Evolutionary conservation across 2,797 vertebrate genomes (phyloP).

Genomic region (Tauraco hartlaubi): DNA sequence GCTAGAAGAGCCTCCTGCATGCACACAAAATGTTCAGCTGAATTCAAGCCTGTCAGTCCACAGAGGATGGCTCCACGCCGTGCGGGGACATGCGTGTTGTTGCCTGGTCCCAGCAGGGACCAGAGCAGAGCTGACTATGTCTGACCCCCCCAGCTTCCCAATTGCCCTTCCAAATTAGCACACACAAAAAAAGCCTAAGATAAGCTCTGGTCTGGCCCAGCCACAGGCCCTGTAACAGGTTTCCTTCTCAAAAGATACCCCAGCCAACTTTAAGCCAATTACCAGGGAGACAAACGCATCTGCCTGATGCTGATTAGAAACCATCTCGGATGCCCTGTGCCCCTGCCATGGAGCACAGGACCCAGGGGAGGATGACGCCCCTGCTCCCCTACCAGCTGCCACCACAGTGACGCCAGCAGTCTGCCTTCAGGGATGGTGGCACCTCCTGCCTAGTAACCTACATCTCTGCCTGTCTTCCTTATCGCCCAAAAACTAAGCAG

Average conservation of each 20-base stretch:
- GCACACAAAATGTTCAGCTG: neutral
- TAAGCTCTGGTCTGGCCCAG: neutral
- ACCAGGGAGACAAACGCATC: slow-evolving; percentile 72
- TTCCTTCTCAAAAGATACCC: neutral
- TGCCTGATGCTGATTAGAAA: slow-evolving; percentile 78
- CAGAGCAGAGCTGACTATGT: neutral
- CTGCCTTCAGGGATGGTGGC: slow-evolving; percentile 46
- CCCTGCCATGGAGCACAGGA: slow-evolving; percentile 70
- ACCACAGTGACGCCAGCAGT: slow-evolving; percentile 5
- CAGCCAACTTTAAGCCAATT: slow-evolving; percentile 32
- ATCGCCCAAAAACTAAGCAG: neutral
- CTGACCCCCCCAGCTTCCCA: neutral
- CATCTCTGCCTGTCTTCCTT: slow-evolving; percentile 1
- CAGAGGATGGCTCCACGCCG: neutral
- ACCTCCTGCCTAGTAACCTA: slow-evolving; percentile 48
- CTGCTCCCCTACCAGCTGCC: slow-evolving; percentile 58
- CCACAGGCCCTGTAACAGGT: neutral
- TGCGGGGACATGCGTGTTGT: neutral
- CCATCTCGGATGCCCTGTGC: slow-evolving; percentile 58
- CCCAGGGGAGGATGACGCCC: slow-evolving; percentile 76
- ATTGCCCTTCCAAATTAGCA: neutral
- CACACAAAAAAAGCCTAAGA: neutral
- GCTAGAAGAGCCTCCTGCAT: neutral
- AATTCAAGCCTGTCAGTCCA: neutral
- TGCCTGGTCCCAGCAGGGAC: neutral